A percentile compares a stretch with the other conserved stretches of the same genome.
Evolutionary conservation across 2,797 vertebrate genomes (phyloP).

Genomic region (Allobates femoralis): DNA sequence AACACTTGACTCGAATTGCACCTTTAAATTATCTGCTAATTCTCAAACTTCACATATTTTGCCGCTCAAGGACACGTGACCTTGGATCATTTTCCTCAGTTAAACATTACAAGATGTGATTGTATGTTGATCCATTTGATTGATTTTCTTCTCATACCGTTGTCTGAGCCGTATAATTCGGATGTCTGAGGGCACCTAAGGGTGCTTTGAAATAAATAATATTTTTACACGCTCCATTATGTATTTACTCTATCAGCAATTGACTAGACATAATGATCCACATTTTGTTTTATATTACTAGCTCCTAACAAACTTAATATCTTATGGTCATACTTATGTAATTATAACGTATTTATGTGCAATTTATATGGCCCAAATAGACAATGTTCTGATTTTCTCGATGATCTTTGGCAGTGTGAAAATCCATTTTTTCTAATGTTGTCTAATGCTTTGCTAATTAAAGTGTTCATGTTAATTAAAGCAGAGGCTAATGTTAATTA

Average conservation of each 20-base stretch:
- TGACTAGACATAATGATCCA: background rate
- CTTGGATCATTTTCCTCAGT: too few relatives aligned
- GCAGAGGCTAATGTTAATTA: conserved; percentile 98
- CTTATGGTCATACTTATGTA: conserved; percentile 33
- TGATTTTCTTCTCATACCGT: too few relatives aligned
- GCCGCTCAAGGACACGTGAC: too few relatives aligned
- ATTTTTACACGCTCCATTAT: too few relatives aligned
- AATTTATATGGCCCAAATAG: conserved; percentile 44
- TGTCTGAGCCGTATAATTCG: too few relatives aligned
- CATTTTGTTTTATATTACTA: background rate
- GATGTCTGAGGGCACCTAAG: too few relatives aligned
- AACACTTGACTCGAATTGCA: too few relatives aligned
- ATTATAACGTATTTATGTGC: conserved; percentile 23
- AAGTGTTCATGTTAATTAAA: conserved; percentile 98
- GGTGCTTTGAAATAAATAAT: too few relatives aligned
- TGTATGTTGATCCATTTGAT: too few relatives aligned
- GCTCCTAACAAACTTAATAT: conserved; percentile 10
- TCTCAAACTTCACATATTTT: too few relatives aligned
- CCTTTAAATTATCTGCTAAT: too few relatives aligned
- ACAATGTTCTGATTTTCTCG: conserved; percentile 59
- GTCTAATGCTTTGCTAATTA: conserved; percentile 98
- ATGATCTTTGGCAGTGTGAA: conserved; percentile 78
- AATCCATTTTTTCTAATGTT: conserved; percentile 87
- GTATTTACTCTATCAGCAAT: background rate
- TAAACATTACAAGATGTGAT: too few relatives aligned